Conservation (phyloP, 2,113 vertebrate species). For the Paramormyrops kingsleyae region DNA sequence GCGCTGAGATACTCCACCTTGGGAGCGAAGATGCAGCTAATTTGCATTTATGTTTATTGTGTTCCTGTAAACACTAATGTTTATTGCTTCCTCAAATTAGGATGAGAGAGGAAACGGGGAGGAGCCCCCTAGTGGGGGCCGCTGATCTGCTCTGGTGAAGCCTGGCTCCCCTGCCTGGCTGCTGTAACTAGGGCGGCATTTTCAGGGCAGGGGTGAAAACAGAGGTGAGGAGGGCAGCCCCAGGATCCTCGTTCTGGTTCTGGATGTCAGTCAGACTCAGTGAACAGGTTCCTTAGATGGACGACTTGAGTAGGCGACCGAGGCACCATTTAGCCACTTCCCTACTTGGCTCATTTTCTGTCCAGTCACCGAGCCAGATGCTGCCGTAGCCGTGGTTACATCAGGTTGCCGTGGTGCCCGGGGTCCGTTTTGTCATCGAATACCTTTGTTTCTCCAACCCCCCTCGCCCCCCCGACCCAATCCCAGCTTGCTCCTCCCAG, state of each 20-base stretch:
- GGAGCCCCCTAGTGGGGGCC: background rate
- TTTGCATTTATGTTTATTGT: constrained; percentile 9
- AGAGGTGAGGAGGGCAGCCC: background rate
- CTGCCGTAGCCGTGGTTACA: background rate
- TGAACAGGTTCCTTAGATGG: background rate
- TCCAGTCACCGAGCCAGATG: background rate
- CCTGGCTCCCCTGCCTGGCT: background rate
- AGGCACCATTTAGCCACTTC: background rate
- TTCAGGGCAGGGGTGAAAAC: background rate
- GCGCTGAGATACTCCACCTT: background rate
- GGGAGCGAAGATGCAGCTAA: background rate
- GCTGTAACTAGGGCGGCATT: background rate
- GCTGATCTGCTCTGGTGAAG: background rate
- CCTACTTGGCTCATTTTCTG: background rate
- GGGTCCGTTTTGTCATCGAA: background rate
- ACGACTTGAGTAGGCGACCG: background rate
- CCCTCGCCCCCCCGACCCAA: background rate
- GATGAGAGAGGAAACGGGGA: background rate
- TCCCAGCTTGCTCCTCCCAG: background rate
- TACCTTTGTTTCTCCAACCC: background rate
- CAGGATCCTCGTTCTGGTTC: background rate
- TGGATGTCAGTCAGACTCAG: background rate
- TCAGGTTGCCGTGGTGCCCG: background rate
- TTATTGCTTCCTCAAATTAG: constrained; percentile 8
- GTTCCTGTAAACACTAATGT: background rate